phyloP scores from a whole-genome alignment of 1,140 invertebrate genomes.

The Oppia nitens region DNA sequence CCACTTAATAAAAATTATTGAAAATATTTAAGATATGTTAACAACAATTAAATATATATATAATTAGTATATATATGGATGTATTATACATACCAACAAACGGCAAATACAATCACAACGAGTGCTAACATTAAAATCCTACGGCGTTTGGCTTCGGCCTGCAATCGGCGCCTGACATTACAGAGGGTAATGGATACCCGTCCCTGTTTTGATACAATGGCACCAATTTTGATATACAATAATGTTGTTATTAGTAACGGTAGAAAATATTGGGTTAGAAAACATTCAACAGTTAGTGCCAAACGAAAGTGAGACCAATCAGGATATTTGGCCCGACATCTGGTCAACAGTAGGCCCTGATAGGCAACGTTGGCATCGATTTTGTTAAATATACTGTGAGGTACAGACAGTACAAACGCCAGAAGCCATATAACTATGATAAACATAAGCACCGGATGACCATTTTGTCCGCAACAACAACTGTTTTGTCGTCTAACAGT shows the following conservation, averaged over 20 bases:
- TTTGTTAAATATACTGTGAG: constrained; percentile 62
- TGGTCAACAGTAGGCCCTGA: neutral
- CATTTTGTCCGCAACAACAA: neutral
- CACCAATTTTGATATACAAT: constrained; percentile 7
- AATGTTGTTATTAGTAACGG: constrained; percentile 1
- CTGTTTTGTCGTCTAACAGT: too few species aligned
- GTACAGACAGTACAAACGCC: constrained; percentile 64
- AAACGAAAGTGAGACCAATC: neutral
- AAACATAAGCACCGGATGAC: neutral
- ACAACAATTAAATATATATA: too few species aligned
- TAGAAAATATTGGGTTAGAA: constrained; percentile 1
- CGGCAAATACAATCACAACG: constrained; percentile 32
- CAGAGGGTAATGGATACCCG: neutral
- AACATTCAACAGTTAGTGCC: neutral
- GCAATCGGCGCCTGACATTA: neutral
- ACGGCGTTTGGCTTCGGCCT: constrained; percentile 3
- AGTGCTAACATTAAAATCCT: constrained; percentile 10
- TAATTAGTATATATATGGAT: too few species aligned
- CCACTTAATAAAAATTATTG: too few species aligned
- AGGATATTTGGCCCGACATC: neutral
- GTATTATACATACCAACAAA: too few species aligned
- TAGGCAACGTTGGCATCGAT: neutral
- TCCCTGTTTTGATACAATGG: neutral
- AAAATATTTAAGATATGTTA: too few species aligned
- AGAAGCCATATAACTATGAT: constrained; percentile 60